Percentiles rank a stretch among this genome's conserved stretches.
These are phyloP conservation scores for Allophyes oxyacanthae DNA, from an alignment of 2,888 invertebrate species.

Conservation along the genomic window DNA sequence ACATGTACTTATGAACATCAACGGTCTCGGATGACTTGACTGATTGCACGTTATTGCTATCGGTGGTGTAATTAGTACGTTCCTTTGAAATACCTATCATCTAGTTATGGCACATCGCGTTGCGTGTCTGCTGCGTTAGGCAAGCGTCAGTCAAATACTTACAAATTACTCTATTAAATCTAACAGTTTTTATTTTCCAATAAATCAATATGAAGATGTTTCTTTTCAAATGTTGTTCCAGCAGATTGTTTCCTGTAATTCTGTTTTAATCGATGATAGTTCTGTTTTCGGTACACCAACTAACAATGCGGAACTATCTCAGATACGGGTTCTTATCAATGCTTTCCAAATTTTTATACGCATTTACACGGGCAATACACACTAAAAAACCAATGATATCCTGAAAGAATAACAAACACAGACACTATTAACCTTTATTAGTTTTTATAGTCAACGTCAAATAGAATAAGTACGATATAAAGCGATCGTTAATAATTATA, in stretches of 20 bases:
- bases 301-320: not conserved
- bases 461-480: too few relatives aligned
- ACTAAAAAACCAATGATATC: not conserved
- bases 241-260: too few relatives aligned
- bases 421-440: too few relatives aligned
- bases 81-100: slow-evolving; percentile 51
- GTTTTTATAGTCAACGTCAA: too few relatives aligned
- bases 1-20: slow-evolving; percentile 49
- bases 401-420: too few relatives aligned
- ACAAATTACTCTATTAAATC: slow-evolving; percentile 38
- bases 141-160: slow-evolving; percentile 39
- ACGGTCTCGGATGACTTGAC: slow-evolving; percentile 61
- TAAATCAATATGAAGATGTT: not conserved
- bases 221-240: not conserved
- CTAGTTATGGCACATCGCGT: slow-evolving; percentile 58
- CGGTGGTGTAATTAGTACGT: slow-evolving; percentile 58
- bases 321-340: slow-evolving; percentile 34
- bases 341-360: slow-evolving; percentile 17
- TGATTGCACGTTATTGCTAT: slow-evolving; percentile 61
- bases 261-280: too few relatives aligned
- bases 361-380: not conserved
- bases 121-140: slow-evolving; percentile 51
- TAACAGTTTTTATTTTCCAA: slow-evolving; percentile 1
- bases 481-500: too few relatives aligned
- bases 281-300: too few relatives aligned